Evolutionary conservation across 2,113 vertebrate species (phyloP), one percentile per base, ranked within the genome.

Genomic region (Cryptotis parvus): DNA sequence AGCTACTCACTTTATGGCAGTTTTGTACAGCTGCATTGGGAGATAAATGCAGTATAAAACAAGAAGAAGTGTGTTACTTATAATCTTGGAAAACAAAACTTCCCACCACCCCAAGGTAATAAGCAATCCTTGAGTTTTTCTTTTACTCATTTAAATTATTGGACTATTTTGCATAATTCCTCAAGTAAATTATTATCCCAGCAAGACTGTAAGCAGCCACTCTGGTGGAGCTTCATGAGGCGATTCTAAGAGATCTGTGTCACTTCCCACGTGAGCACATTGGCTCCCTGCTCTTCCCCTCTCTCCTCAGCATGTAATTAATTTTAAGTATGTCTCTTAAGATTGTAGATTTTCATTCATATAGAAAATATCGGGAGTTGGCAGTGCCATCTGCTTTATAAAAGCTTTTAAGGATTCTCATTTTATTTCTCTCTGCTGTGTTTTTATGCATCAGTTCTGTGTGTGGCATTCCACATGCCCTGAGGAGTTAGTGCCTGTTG

Each of bases 221-320:
- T 70, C 52, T 33, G 29, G 11, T 76, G 24, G 43, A 70, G 4
- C 74, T 93, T 91, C 41, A 31, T n/a, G n/a, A n/a, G n/a, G n/a
- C n/a, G n/a, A n/a, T 83, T 89, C 39, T 92, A 84, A 79, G 70
- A 29, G 6, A 45, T 75, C 24, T 35, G 22, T 35, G n/a, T 86
- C 6, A 69, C 37, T 39, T 73, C 91, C 66, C 3, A 43, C 31
- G n/a, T 83, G 73, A 22, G 66, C 26, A 82, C 3, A 75, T 52
- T 29, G 35, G 27, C 33, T 15, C n/a, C n/a, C n/a, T n/a, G n/a
- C n/a, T n/a, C n/a, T n/a, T n/a, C n/a, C n/a, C n/a, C n/a, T n/a
- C n/a, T n/a, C n/a, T n/a, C n/a, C n/a, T n/a, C n/a, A n/a, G n/a
- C n/a, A n/a, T n/a, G n/a, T n/a, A n/a, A n/a, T n/a, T n/a, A n/a